Base-by-base conservation (phyloP, 2,888 invertebrate species). In the Dichetophora obliterata region DNA sequence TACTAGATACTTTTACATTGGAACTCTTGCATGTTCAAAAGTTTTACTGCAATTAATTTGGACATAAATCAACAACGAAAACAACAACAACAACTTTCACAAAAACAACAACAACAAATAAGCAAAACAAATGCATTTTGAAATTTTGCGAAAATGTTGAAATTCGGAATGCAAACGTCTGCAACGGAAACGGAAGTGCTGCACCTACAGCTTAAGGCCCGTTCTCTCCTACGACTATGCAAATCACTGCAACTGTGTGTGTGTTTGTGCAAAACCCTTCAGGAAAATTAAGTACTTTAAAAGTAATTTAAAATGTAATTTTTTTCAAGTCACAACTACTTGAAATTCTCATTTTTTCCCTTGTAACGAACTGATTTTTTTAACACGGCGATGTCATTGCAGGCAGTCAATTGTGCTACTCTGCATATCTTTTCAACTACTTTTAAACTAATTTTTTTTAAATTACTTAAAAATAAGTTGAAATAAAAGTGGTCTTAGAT, bases 171-270 rank as follows among this genome's bases (percentile, higher is more conserved):
- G 72, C 3, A n/a, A 61, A 61, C 24, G 72, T 48, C 61, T 43
- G 50, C 72, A 48, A 9, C 37, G 61, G 48, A 72, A 72, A 43
- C 72, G 72, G 72, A 72, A 61, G 43, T 61, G 43, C 61, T 43
- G 57, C 71, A 37, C 59, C 59, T 24, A 43, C 71, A 31, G 65
- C 34, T 2, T 34, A 37, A 9, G 5, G 14, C 3, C 14, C 1
- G 43, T 43, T 11, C 43, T 43, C 43, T 43, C 57, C 19, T 31
- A 31, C 31, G 3, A 31, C 31, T 31, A 22, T 3, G 57, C 14
- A 27, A 24, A 8, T 22, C 57, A 6, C 57, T 24, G 24, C 19
- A n/a, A 9, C 8, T 59, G 57, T 14, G 24, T 24, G 6, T 24
- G 8, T 19, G 24, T 59, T 24, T 59, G 8, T 0, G 57, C 6